These are phyloP conservation scores for Marmota monax DNA, from an alignment of 2,113 vertebrate genomes.

Conservation along the genomic window DNA sequence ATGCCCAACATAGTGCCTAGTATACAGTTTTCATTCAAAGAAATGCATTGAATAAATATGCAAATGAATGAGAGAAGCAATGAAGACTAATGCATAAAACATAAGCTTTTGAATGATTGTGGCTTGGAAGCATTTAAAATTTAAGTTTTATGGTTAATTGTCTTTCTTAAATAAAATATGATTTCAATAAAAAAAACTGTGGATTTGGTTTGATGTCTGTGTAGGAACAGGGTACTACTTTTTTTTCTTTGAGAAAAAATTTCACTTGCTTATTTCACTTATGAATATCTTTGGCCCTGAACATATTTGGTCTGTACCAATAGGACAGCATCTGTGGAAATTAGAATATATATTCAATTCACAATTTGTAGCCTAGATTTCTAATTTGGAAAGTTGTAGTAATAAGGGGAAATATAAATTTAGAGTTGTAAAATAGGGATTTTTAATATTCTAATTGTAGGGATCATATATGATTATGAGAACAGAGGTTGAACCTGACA, in stretches of 20 bases:
- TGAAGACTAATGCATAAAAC: neutral
- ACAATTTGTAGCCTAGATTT: neutral
- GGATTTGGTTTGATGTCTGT: neutral
- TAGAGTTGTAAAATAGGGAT: neutral
- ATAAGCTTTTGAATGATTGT: neutral
- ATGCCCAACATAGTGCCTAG: neutral
- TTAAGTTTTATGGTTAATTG: conserved; percentile 16
- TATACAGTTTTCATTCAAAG: neutral
- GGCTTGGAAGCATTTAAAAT: neutral
- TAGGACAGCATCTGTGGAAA: neutral
- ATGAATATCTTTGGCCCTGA: neutral
- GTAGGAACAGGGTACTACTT: neutral
- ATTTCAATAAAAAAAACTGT: neutral
- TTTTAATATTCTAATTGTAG: neutral
- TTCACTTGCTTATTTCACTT: neutral
- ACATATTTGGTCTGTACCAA: neutral
- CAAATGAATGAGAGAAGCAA: neutral
- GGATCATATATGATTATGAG: neutral
- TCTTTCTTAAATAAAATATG: neutral
- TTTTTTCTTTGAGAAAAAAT: neutral
- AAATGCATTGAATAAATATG: neutral
- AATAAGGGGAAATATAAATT: neutral
- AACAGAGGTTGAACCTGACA: neutral
- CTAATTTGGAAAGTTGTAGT: neutral
- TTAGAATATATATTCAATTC: neutral